Evolutionary conservation across 2,888 invertebrate genomes (phyloP).

Genomic region (Cryptus viduatorius): DNA sequence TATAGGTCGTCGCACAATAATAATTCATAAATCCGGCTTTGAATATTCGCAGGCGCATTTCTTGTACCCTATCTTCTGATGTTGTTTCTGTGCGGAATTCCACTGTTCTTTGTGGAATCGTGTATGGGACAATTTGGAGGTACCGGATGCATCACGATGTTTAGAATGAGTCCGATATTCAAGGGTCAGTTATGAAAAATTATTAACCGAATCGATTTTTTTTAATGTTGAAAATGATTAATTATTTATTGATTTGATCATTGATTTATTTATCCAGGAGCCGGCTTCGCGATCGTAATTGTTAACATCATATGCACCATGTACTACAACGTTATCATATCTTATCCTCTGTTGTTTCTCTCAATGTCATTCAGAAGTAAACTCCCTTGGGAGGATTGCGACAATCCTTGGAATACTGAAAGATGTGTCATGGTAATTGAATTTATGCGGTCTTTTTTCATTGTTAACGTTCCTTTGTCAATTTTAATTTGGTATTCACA

Average conservation of each 20-base stretch:
- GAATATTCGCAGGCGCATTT: slow-evolving; percentile 90
- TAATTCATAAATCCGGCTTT: neutral
- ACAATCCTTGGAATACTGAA: slow-evolving; percentile 93
- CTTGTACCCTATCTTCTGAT: slow-evolving; percentile 94
- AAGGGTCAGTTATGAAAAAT: slow-evolving; percentile 88
- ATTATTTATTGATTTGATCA: too few species aligned
- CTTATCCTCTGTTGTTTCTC: slow-evolving; percentile 94
- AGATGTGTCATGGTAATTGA: slow-evolving; percentile 88
- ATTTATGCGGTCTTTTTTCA: slow-evolving; percentile 13
- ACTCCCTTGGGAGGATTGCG: slow-evolving; percentile 92
- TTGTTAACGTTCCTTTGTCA: neutral
- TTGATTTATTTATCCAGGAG: slow-evolving; percentile 87
- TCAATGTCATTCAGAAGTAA: slow-evolving; percentile 89
- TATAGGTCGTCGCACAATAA: slow-evolving; percentile 14
- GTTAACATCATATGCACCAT: slow-evolving; percentile 93
- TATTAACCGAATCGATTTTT: neutral
- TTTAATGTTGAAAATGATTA: too few species aligned
- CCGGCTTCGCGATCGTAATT: slow-evolving; percentile 93
- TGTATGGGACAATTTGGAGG: slow-evolving; percentile 94
- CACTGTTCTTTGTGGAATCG: slow-evolving; percentile 95
- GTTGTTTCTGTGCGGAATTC: slow-evolving; percentile 93
- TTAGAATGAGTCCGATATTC: slow-evolving; percentile 92
- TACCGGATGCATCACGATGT: slow-evolving; percentile 93
- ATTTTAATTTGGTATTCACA: neutral
- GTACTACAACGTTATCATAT: slow-evolving; percentile 94